A percentile compares a stretch with the other conserved stretches of the same genome.
phyloP scores from a whole-genome alignment of 2,888 invertebrate genomes.

The Trissolcus japonicus region DNA sequence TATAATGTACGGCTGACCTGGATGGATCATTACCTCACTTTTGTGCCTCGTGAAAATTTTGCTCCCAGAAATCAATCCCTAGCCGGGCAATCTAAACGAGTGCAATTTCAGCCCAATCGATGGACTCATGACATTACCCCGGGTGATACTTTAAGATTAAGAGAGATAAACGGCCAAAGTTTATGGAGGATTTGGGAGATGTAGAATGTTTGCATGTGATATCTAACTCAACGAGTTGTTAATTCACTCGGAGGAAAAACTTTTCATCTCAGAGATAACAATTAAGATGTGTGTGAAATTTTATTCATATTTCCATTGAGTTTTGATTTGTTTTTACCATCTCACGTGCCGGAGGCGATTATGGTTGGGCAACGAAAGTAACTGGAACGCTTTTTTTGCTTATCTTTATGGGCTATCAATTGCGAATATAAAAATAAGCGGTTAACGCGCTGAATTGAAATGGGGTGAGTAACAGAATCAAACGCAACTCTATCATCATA shows the following conservation, averaged over 20 bases:
- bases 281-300: background rate
- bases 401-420: too few relatives aligned
- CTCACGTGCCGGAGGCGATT: too few relatives aligned
- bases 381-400: too few relatives aligned
- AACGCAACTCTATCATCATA: slow-evolving; percentile 23
- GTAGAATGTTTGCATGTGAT: slow-evolving; percentile 2
- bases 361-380: too few relatives aligned
- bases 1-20: slow-evolving; percentile 66
- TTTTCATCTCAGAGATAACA: too few relatives aligned
- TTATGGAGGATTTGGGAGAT: slow-evolving; percentile 23
- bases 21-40: background rate
- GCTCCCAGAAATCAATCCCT: slow-evolving; percentile 19
- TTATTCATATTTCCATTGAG: too few relatives aligned
- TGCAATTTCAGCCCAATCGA: slow-evolving; percentile 18
- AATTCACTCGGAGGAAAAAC: too few relatives aligned
- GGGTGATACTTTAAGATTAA: slow-evolving; percentile 21
- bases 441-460: too few relatives aligned
- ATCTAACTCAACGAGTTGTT: background rate
- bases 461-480: too few relatives aligned
- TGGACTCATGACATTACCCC: slow-evolving; percentile 25
- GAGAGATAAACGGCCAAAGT: slow-evolving; percentile 14
- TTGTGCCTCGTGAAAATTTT: slow-evolving; percentile 36
- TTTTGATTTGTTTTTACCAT: too few relatives aligned
- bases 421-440: too few relatives aligned
- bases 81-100: too few relatives aligned